Percentiles rank a stretch among this genome's conserved stretches.
Evolutionary conservation across 2,113 vertebrate species (phyloP).

Genomic region (Pteropus alecto): DNA sequence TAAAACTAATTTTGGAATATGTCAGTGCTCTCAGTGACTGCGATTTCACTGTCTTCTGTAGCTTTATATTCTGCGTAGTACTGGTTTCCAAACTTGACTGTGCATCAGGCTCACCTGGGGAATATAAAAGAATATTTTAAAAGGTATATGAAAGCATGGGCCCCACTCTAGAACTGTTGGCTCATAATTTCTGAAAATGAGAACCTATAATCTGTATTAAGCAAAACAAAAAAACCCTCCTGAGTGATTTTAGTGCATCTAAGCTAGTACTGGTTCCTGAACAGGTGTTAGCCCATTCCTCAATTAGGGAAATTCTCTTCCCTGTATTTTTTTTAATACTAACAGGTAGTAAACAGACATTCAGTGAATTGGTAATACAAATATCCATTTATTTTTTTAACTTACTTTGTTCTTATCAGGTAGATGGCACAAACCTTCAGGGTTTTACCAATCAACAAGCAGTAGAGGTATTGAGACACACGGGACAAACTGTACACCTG

Average conservation of each 20-base stretch:
- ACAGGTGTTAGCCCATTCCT: background rate
- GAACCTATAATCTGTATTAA: background rate
- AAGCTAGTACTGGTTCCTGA: background rate
- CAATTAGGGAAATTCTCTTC: background rate
- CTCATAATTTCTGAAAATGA: background rate
- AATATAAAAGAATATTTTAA: background rate
- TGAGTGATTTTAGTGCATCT: background rate
- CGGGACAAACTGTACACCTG: constrained; percentile 91
- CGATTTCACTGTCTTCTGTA: background rate
- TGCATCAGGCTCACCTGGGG: background rate
- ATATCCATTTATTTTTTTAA: constrained; percentile 32
- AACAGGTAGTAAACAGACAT: background rate
- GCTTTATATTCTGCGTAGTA: background rate
- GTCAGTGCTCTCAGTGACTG: background rate
- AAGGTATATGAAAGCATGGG: background rate
- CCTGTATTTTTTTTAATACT: background rate
- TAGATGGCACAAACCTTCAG: constrained; percentile 94
- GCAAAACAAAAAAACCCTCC: background rate
- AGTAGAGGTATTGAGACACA: constrained; percentile 94
- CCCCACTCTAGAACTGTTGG: background rate
- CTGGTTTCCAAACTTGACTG: background rate
- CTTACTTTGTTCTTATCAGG: constrained; percentile 82
- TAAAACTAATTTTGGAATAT: background rate
- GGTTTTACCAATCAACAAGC: constrained; percentile 98
- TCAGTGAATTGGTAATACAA: background rate